phyloP scores from a whole-genome alignment of 2,797 vertebrate genomes.

The Muscicapa comitata region DNA sequence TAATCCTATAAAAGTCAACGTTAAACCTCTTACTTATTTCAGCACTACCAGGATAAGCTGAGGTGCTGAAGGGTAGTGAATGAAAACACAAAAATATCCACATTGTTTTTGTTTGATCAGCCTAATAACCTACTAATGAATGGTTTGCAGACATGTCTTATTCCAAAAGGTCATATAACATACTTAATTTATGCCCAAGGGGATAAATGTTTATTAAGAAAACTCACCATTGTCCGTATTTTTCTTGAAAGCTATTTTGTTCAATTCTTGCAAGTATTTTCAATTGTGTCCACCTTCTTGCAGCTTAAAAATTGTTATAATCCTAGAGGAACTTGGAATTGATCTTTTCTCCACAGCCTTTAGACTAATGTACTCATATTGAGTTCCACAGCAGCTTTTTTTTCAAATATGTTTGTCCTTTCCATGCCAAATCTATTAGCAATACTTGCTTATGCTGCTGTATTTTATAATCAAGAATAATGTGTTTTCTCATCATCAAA shows the following conservation, averaged over 20 bases:
- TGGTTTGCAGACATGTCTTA: background rate
- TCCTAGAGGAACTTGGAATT: background rate
- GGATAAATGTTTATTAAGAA: background rate
- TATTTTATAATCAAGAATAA: background rate
- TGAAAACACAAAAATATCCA: background rate
- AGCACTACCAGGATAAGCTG: background rate
- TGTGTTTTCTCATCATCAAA: background rate
- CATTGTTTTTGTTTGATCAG: background rate
- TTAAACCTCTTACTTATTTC: background rate
- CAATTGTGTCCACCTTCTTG: background rate
- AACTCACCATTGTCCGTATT: accelerated
- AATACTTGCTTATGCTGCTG: background rate
- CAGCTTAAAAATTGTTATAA: background rate
- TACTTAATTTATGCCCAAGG: background rate
- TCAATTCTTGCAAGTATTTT: background rate
- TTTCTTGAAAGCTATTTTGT: background rate
- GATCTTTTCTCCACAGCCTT: background rate
- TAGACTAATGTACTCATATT: background rate
- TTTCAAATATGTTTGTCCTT: background rate
- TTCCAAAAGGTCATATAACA: background rate
- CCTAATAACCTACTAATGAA: background rate
- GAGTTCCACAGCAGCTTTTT: background rate
- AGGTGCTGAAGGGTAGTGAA: background rate
- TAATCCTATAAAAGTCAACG: background rate
- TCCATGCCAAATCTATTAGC: background rate